Conservation (phyloP, 2,888 invertebrate genomes). For the Suillia variegata region DNA sequence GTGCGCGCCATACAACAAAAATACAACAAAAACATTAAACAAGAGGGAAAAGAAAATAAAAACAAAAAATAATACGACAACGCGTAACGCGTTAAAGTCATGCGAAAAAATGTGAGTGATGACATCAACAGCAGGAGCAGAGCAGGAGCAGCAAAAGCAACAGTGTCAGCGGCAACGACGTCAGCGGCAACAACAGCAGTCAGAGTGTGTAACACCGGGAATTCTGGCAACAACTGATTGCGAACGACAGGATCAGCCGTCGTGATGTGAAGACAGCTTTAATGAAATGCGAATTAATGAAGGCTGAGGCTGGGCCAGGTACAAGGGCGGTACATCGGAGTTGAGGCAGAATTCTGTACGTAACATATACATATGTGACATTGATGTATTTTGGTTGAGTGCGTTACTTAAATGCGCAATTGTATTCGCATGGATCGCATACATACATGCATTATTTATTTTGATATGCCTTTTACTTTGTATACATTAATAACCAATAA, state of each 20-base stretch:
- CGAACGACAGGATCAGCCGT: neutral
- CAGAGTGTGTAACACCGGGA: neutral
- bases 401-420: constrained; percentile 10
- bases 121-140: neutral
- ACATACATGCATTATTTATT: neutral
- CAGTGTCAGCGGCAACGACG: no score
- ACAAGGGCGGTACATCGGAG: no score
- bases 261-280: neutral
- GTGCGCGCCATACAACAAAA: no score
- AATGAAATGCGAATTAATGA: constrained; percentile 1
- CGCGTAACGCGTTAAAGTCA: neutral
- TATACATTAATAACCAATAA: no score
- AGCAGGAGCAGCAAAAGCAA: neutral
- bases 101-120: neutral
- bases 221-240: neutral
- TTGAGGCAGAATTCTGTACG: no score
- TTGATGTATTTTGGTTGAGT: constrained; percentile 10
- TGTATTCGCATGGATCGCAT: neutral
- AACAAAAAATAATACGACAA: no score
- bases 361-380: no score
- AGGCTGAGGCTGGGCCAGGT: no score
- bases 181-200: no score
- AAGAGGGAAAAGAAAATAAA: no score
- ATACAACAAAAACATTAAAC: no score
- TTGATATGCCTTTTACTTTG: neutral